Percentiles rank a stretch among this genome's conserved stretches.
Evolutionary conservation across 92 coral and sea anemone genomes (phyloP).

Genomic region (Palythoa grandiflora): DNA sequence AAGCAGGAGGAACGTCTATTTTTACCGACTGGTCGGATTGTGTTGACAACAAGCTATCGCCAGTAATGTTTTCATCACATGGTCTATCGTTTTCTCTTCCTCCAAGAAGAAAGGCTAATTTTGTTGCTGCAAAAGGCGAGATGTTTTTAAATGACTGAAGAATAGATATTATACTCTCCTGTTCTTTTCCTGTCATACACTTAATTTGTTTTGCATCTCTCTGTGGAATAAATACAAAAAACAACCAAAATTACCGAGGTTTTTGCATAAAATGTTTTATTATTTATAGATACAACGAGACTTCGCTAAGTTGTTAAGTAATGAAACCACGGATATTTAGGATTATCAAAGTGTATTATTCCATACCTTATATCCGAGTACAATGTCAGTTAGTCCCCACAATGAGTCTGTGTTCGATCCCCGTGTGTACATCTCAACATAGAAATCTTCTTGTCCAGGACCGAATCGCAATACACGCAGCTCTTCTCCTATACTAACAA

Average conservation of each 20-base stretch:
- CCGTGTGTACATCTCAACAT: constrained; percentile 29
- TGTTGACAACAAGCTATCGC: background rate
- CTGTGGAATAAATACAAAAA: constrained; percentile 8
- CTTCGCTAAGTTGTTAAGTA: no score
- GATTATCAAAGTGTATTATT: no score
- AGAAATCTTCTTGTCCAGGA: constrained; percentile 37
- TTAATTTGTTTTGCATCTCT: constrained; percentile 22
- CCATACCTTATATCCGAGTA: constrained; percentile 37
- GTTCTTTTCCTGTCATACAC: constrained; percentile 23
- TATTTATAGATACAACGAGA: no score
- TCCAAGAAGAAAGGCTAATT: background rate
- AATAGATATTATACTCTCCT: background rate
- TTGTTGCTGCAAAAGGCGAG: constrained; percentile 30
- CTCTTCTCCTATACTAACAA: constrained; percentile 37
- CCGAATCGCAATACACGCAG: constrained; percentile 32
- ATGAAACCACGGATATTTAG: no score
- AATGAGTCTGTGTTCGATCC: background rate
- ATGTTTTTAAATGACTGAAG: constrained; percentile 18
- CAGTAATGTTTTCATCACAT: background rate
- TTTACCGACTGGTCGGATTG: background rate
- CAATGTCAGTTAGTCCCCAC: constrained; percentile 38
- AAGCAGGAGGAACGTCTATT: background rate
- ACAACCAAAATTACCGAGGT: background rate
- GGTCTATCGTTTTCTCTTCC: no score
- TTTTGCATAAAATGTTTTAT: no score